phyloP scores from a whole-genome alignment of 1,140 invertebrate species.

The Rhyzopertha dominica region DNA sequence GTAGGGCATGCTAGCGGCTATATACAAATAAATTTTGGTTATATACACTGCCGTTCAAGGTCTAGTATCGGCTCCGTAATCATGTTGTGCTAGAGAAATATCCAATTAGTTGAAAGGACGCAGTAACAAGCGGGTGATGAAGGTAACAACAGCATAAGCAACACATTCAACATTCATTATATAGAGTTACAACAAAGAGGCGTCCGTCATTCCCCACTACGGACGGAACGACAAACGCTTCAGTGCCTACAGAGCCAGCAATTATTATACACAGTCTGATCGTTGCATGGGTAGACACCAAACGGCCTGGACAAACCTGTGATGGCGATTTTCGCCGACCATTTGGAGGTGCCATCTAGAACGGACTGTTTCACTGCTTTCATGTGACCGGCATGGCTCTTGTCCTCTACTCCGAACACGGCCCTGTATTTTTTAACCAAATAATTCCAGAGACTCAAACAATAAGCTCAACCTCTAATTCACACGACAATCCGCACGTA shows the following conservation, averaged over 20 bases:
- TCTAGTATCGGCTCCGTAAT: too few relatives aligned
- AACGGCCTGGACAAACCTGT: slow-evolving; percentile 77
- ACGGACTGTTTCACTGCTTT: slow-evolving; percentile 97
- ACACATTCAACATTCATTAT: slow-evolving; percentile 28
- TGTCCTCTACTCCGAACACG: slow-evolving; percentile 92
- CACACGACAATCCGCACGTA: neutral
- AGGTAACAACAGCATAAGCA: slow-evolving; percentile 21
- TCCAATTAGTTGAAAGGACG: slow-evolving; percentile 21
- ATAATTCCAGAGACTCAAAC: slow-evolving; percentile 5
- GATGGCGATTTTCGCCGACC: slow-evolving; percentile 99
- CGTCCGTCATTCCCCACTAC: neutral
- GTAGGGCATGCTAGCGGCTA: too few relatives aligned
- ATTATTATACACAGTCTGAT: slow-evolving; percentile 21
- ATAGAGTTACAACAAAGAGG: neutral
- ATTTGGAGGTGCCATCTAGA: slow-evolving; percentile 99
- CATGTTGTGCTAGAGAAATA: slow-evolving; percentile 21
- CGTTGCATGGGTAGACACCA: slow-evolving; percentile 31
- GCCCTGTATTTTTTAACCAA: slow-evolving; percentile 58
- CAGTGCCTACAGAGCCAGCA: neutral
- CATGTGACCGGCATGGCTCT: slow-evolving; percentile 93
- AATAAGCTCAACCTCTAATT: neutral
- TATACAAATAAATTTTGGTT: too few relatives aligned
- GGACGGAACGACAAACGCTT: neutral
- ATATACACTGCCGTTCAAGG: too few relatives aligned
- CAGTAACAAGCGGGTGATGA: slow-evolving; percentile 14